Evolutionary conservation across 2,113 vertebrate genomes (phyloP).

Genomic region (Macroglossus sobrinus): DNA sequence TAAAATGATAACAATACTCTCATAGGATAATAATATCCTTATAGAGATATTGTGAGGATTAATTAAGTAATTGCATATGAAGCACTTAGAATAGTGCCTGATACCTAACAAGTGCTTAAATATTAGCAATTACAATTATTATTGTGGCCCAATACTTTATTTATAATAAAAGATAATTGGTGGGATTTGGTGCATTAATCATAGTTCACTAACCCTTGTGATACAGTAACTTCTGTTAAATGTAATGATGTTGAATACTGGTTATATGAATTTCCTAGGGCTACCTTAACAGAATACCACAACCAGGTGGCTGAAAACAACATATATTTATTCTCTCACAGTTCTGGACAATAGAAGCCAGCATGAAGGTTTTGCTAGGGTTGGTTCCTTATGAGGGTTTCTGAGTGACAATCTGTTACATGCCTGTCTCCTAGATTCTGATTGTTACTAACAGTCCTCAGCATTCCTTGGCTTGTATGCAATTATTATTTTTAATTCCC

Average conservation of each 20-base stretch:
- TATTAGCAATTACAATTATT: not conserved
- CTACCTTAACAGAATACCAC: not conserved
- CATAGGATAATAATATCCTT: not conserved
- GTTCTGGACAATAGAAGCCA: not conserved
- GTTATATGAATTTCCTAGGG: not conserved
- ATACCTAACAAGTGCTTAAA: not conserved
- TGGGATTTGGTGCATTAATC: not conserved
- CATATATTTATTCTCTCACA: not conserved
- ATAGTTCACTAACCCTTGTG: not conserved
- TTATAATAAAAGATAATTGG: not conserved
- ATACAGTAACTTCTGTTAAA: not conserved
- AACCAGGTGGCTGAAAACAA: not conserved
- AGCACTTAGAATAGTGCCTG: not conserved
- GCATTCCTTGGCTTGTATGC: not conserved
- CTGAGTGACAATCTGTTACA: not conserved
- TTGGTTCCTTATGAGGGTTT: not conserved
- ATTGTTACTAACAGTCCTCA: not conserved
- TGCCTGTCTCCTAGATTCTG: not conserved
- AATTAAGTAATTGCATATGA: not conserved
- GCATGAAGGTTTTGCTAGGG: not conserved
- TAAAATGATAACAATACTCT: not conserved
- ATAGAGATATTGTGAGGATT: not conserved
- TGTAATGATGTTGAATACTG: not conserved
- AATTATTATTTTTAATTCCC: not conserved
- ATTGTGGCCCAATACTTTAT: not conserved